A percentile compares a stretch with the other conserved stretches of the same genome.
These are phyloP conservation scores for Tauraco erythrolophus DNA, from an alignment of 2,113 vertebrate genomes.

Conservation along the genomic window DNA sequence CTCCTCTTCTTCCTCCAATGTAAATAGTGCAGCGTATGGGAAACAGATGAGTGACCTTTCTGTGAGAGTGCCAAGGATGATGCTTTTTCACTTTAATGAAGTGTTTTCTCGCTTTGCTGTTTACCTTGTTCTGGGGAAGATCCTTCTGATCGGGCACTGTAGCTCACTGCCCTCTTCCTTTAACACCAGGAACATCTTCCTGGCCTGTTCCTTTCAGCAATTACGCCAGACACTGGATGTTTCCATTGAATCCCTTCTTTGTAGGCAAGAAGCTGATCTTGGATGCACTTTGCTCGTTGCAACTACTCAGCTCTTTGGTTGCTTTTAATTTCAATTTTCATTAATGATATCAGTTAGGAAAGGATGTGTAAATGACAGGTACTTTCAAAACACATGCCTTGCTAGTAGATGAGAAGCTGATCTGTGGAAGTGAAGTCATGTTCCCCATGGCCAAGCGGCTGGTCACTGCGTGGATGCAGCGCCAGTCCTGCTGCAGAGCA, in stretches of 20 bases:
- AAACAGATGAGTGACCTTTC: neutral
- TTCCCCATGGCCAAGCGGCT: accelerated
- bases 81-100: neutral
- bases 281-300: accelerated
- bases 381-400: neutral
- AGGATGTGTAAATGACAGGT: neutral
- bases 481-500: neutral
- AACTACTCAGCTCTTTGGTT: neutral
- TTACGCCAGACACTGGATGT: accelerated
- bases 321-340: neutral
- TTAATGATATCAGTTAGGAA: neutral
- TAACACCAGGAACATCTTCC: neutral
- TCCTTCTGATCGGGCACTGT: neutral
- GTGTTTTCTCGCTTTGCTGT: neutral
- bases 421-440: neutral
- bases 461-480: neutral
- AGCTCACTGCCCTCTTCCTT: neutral
- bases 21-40: neutral
- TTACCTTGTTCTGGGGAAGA: neutral
- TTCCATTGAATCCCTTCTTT: neutral
- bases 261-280: neutral
- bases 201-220: neutral
- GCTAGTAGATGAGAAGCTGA: neutral
- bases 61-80: neutral
- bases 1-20: neutral